These are phyloP conservation scores for Tapirus indicus DNA, from an alignment of 2,797 vertebrate genomes.

Conservation along the genomic window DNA sequence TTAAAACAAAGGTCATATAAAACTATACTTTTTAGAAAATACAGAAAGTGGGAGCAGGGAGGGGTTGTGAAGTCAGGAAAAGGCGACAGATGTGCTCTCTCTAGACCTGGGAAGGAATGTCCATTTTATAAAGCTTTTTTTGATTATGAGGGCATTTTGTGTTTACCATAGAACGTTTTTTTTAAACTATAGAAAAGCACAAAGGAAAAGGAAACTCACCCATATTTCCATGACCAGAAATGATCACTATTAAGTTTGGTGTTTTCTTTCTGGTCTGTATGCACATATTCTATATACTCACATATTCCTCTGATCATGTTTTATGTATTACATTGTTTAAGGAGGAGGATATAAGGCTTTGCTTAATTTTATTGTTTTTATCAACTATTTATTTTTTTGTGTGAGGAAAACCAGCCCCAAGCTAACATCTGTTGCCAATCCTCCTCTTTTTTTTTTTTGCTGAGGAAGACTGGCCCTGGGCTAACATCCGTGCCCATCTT, in stretches of 20 bases:
- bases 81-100: neutral
- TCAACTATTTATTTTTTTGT: neutral
- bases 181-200: neutral
- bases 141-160: neutral
- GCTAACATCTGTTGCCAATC: no score
- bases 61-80: neutral
- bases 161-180: neutral
- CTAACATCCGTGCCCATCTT: no score
- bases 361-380: conserved; percentile 16
- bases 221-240: neutral
- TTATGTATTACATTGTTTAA: neutral
- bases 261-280: neutral
- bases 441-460: no score
- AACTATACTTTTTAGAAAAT: neutral
- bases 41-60: neutral
- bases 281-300: neutral
- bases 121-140: neutral
- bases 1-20: neutral
- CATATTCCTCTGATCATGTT: neutral
- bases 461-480: no score
- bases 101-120: neutral
- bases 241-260: neutral
- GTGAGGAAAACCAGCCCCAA: no score
- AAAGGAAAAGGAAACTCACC: conserved; percentile 1
- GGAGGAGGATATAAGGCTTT: neutral